phyloP scores from a whole-genome alignment of 2,113 vertebrate genomes.

The Phrynosoma blainvillii region DNA sequence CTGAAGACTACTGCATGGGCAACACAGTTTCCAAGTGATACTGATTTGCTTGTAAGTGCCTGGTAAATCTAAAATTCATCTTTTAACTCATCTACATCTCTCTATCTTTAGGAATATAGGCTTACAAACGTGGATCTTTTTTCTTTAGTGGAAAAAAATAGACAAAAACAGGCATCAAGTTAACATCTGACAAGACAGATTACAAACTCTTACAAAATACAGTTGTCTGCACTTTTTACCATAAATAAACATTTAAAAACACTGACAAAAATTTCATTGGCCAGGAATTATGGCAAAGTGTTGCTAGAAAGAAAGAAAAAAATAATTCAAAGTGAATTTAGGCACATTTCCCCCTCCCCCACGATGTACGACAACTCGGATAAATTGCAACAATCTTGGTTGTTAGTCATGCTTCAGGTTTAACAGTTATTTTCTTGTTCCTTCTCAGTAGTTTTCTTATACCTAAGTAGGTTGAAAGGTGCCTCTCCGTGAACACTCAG shows the following conservation, averaged over 20 bases:
- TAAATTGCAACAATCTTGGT: constrained; percentile 36
- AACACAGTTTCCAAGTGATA: constrained; percentile 12
- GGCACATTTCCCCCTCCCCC: constrained; percentile 58
- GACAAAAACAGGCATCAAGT: constrained; percentile 68
- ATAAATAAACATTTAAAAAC: constrained; percentile 75
- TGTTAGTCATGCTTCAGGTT: constrained; percentile 59
- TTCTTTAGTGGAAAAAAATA: constrained; percentile 44
- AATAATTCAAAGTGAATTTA: constrained; percentile 61
- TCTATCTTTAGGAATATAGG: constrained; percentile 50
- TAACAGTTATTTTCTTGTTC: neutral
- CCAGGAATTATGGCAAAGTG: constrained; percentile 61
- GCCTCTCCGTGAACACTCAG: neutral
- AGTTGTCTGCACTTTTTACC: constrained; percentile 52
- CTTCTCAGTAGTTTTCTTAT: neutral
- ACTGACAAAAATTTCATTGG: constrained; percentile 68
- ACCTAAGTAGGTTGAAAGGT: neutral
- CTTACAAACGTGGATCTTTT: constrained; percentile 61
- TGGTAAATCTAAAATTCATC: constrained; percentile 24
- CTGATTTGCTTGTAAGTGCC: constrained; percentile 28
- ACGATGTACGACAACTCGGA: constrained; percentile 47
- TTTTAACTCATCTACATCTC: constrained; percentile 20
- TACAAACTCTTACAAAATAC: constrained; percentile 68
- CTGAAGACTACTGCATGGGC: constrained; percentile 4
- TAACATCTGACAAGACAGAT: constrained; percentile 65
- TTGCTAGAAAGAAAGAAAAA: constrained; percentile 47